Evolutionary conservation across 2,888 invertebrate species (phyloP).

Genomic region (Synergus japonicus): DNA sequence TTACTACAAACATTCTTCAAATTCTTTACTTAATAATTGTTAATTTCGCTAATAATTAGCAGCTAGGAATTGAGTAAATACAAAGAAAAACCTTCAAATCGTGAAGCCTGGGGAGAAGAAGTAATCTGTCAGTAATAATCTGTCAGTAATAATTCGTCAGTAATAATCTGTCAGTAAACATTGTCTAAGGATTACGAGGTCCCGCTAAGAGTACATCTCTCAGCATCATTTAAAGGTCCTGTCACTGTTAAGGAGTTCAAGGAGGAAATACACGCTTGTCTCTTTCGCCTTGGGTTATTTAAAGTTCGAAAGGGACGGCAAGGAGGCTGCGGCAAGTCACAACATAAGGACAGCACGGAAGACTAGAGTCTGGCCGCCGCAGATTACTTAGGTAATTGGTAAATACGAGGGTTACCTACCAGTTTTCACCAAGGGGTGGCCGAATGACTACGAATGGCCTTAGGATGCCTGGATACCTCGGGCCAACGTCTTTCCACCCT

Average conservation of each 20-base stretch:
- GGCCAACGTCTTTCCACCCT: slow-evolving; percentile 58
- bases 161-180: background rate
- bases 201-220: slow-evolving; percentile 40
- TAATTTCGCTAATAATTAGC: no score
- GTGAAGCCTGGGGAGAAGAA: background rate
- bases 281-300: slow-evolving; percentile 64
- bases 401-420: slow-evolving; percentile 75
- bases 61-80: background rate
- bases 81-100: background rate
- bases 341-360: slow-evolving; percentile 65
- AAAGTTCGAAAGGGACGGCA: slow-evolving; percentile 58
- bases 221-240: slow-evolving; percentile 53
- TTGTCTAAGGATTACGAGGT: background rate
- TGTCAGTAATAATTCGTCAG: background rate
- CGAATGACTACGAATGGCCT: slow-evolving; percentile 58
- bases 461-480: slow-evolving; percentile 65
- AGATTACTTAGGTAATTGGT: slow-evolving; percentile 78
- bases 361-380: slow-evolving; percentile 70
- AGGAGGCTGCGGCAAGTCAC: slow-evolving; percentile 56
- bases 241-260: slow-evolving; percentile 55
- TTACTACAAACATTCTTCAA: background rate
- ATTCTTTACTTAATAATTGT: background rate
- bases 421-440: slow-evolving; percentile 68
- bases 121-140: background rate
- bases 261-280: slow-evolving; percentile 42